Conservation (phyloP, 1,140 invertebrate species). For the Palaemon carinicauda region DNA sequence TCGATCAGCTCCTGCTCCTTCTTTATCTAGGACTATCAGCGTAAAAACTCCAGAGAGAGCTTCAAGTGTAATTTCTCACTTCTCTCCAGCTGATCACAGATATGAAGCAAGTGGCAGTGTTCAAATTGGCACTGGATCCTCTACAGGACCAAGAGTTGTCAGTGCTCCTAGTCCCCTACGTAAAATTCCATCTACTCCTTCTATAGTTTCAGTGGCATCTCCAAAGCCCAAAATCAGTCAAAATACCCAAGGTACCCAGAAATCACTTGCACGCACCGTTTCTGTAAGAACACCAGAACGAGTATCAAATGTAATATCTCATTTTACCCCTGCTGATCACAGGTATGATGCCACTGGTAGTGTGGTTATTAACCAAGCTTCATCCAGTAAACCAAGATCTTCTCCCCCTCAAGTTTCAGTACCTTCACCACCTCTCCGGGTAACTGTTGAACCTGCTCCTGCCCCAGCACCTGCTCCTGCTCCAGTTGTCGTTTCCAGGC, state of each 20-base stretch:
- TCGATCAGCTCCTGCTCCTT: background rate
- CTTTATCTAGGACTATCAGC: conserved; percentile 4
- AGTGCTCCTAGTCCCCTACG: background rate
- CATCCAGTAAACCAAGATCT: background rate
- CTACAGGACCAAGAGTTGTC: background rate
- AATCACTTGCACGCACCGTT: conserved; percentile 44
- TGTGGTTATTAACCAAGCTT: conserved; percentile 34
- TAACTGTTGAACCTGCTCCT: background rate
- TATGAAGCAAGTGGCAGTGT: conserved; percentile 29
- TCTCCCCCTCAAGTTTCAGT: background rate
- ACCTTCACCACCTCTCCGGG: conserved; percentile 1
- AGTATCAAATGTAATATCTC: conserved; percentile 34
- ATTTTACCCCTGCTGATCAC: conserved; percentile 54
- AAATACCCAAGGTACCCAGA: background rate
- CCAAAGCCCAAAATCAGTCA: no score
- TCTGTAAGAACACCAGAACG: conserved; percentile 51
- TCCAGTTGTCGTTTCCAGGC: no score
- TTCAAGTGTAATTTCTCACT: conserved; percentile 14
- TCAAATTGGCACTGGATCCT: background rate
- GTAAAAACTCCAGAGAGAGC: background rate
- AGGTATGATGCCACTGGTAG: conserved; percentile 48
- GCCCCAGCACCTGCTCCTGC: background rate
- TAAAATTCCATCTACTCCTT: no score
- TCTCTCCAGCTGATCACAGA: conserved; percentile 20
- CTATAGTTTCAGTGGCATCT: no score